These are phyloP conservation scores for Chiroxiphia lanceolata DNA, from an alignment of 2,797 vertebrate species.

Conservation along the genomic window DNA sequence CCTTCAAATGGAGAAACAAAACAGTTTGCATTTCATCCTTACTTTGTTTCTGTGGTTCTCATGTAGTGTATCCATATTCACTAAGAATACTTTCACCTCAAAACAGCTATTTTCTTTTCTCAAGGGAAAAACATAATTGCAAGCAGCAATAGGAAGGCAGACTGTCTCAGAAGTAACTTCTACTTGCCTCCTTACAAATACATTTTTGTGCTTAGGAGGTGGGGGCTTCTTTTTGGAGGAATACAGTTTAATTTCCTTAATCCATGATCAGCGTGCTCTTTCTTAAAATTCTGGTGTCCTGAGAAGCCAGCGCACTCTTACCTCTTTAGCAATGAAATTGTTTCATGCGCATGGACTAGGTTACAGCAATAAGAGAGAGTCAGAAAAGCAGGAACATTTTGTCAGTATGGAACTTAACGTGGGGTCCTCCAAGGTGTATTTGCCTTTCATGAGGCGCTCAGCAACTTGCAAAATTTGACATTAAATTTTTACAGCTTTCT, in stretches of 20 bases:
- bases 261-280: background rate
- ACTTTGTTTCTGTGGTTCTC: background rate
- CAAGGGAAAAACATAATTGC: conserved; percentile 28
- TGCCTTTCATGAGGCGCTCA: background rate
- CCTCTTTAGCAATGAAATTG: background rate
- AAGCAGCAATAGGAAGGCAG: background rate
- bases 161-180: background rate
- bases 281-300: background rate
- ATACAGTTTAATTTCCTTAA: background rate
- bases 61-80: background rate
- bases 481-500: background rate
- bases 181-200: background rate
- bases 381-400: background rate
- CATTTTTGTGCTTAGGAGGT: background rate
- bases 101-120: conserved; percentile 2
- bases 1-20: background rate
- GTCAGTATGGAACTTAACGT: background rate
- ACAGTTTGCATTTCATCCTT: background rate
- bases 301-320: background rate
- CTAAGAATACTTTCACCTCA: conserved; percentile 32
- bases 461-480: background rate
- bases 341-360: background rate
- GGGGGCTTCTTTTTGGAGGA: background rate
- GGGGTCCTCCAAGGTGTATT: background rate
- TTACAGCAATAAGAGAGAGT: background rate